phyloP scores from a whole-genome alignment of 2,888 invertebrate species.

The Seira sanloemensis region DNA sequence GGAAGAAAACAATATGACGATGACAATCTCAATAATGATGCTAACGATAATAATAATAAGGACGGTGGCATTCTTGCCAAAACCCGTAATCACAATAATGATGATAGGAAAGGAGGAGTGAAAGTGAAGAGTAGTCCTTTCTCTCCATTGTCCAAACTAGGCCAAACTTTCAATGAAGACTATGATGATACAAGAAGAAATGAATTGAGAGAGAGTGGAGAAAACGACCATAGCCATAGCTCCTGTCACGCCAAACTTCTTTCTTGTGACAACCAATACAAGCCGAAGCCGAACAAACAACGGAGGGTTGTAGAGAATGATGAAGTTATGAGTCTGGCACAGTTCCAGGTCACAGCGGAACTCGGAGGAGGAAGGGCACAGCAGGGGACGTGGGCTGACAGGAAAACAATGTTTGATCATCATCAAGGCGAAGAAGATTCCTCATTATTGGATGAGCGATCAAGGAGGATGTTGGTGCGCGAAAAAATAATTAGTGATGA shows the following conservation, averaged over 20 bases:
- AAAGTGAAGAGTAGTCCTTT: too few species aligned
- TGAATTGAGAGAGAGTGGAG: too few species aligned
- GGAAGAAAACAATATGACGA: constrained; percentile 26
- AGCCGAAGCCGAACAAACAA: constrained; percentile 23
- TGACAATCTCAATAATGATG: neutral
- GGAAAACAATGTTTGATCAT: constrained; percentile 31
- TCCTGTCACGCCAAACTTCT: neutral
- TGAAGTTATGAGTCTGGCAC: constrained; percentile 31
- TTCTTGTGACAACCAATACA: constrained; percentile 28
- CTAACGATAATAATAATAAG: neutral
- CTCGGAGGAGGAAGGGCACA: neutral
- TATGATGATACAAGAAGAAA: too few species aligned
- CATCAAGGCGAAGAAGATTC: constrained; percentile 8
- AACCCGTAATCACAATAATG: neutral
- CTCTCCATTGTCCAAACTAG: neutral
- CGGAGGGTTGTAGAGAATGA: constrained; percentile 4
- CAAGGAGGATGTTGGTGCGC: neutral
- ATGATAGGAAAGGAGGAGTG: neutral
- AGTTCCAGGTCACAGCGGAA: constrained; percentile 24
- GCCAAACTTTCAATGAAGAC: neutral
- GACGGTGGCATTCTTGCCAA: neutral
- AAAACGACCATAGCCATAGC: too few species aligned
- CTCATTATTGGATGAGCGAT: constrained; percentile 25
- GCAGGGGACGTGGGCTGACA: constrained; percentile 19
- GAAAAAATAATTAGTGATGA: neutral